phyloP scores from a whole-genome alignment of 2,113 vertebrate species.

The Urocynchramus pylzowi region DNA sequence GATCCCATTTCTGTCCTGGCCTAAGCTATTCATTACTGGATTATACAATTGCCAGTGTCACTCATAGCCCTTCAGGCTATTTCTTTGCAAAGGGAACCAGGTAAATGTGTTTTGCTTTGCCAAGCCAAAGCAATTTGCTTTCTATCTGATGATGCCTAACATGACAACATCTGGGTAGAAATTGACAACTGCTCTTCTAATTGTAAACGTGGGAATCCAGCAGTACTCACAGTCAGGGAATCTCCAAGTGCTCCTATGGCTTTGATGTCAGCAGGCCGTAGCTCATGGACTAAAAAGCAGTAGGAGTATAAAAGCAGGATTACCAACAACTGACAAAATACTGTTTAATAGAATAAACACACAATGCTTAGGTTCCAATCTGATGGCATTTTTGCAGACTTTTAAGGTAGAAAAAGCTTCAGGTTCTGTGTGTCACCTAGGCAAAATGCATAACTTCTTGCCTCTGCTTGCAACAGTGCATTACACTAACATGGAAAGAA shows the following conservation, averaged over 20 bases:
- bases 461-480: background rate
- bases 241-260: conserved; percentile 87
- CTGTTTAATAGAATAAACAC: background rate
- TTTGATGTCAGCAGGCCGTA: conserved; percentile 85
- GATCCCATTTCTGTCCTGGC: background rate
- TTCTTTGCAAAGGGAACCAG: background rate
- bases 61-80: background rate
- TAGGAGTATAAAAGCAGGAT: background rate
- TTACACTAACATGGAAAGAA: background rate
- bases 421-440: background rate
- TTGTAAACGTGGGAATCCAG: background rate
- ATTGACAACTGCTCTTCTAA: background rate
- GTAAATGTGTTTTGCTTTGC: background rate
- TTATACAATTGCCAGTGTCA: background rate
- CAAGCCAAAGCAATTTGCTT: background rate
- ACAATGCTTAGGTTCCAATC: background rate
- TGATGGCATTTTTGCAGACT: background rate
- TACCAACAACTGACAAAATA: background rate
- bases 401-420: background rate
- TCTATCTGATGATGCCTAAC: background rate
- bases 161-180: background rate
- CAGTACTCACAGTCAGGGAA: conserved; percentile 83
- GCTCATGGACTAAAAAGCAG: conserved; percentile 76
- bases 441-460: background rate
- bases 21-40: background rate